Conservation (phyloP, 1,140 invertebrate species). For the Bombus superbus region DNA sequence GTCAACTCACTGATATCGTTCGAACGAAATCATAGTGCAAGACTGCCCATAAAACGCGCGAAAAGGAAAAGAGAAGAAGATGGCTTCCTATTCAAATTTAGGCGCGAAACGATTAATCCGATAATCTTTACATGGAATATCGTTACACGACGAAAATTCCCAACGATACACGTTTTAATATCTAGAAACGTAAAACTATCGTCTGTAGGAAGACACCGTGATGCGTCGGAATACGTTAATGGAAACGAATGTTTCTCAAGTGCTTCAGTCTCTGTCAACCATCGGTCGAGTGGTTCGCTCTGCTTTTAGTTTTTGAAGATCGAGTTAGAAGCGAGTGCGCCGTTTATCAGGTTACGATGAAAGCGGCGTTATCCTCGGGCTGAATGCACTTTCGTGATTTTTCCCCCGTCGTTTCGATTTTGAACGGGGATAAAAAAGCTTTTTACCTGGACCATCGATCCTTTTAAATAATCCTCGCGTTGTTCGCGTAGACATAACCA, state of each 20-base stretch:
- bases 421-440: constrained; percentile 28
- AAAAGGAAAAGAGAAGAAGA: not conserved
- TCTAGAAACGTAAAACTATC: not conserved
- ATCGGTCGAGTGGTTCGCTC: constrained; percentile 48
- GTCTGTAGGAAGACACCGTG: not conserved
- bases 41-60: not conserved
- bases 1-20: not conserved
- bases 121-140: not conserved
- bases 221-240: constrained; percentile 12
- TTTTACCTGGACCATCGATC: not conserved
- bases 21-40: not conserved
- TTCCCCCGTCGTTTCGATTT: constrained; percentile 31
- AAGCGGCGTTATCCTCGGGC: constrained; percentile 41
- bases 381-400: constrained; percentile 43
- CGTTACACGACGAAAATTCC: not conserved
- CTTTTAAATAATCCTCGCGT: constrained; percentile 10
- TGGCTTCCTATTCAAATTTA: not conserved
- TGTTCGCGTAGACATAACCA: not conserved
- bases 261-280: constrained; percentile 35
- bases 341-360: constrained; percentile 55
- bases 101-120: not conserved
- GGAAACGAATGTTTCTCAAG: constrained; percentile 52
- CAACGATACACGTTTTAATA: not conserved
- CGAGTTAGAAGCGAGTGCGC: constrained; percentile 33
- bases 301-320: constrained; percentile 53